A percentile compares a stretch with the other conserved stretches of the same genome.
Evolutionary conservation across 1,140 invertebrate species (phyloP).

Genomic region (Saccostrea cuccullata): DNA sequence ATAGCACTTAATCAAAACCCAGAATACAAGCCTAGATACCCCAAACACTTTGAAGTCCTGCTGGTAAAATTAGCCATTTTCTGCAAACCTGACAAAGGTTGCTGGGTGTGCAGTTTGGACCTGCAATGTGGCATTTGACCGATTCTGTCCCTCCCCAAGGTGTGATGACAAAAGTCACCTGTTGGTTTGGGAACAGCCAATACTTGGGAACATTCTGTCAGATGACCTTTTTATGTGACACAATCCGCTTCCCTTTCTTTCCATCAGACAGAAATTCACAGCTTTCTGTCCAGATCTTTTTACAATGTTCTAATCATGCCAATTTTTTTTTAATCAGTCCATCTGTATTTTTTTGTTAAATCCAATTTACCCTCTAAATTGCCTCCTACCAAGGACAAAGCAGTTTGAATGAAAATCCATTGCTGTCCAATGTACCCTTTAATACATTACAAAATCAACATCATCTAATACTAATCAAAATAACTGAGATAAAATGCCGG

Average conservation of each 20-base stretch:
- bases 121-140: slow-evolving; percentile 24
- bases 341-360: slow-evolving; percentile 7
- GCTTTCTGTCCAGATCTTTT: slow-evolving; percentile 9
- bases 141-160: slow-evolving; percentile 10
- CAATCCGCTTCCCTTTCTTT: slow-evolving; percentile 8
- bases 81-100: slow-evolving; percentile 5
- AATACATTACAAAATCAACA: slow-evolving; percentile 17
- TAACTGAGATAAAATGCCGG: not conserved
- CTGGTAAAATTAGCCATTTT: slow-evolving; percentile 18
- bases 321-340: slow-evolving; percentile 16
- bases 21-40: slow-evolving; percentile 9
- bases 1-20: slow-evolving; percentile 18
- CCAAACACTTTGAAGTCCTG: slow-evolving; percentile 20
- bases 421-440: not conserved
- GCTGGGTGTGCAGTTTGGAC: slow-evolving; percentile 11
- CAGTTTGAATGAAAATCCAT: not conserved
- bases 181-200: slow-evolving; percentile 8
- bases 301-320: slow-evolving; percentile 26
- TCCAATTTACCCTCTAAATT: not conserved
- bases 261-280: slow-evolving; percentile 20
- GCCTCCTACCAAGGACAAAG: not conserved
- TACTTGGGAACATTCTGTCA: not conserved
- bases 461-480: not conserved
- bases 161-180: slow-evolving; percentile 37
- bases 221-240: slow-evolving; percentile 3